Conservation (phyloP, 2,797 vertebrate species). For the Lindbergichthys nudifrons region DNA sequence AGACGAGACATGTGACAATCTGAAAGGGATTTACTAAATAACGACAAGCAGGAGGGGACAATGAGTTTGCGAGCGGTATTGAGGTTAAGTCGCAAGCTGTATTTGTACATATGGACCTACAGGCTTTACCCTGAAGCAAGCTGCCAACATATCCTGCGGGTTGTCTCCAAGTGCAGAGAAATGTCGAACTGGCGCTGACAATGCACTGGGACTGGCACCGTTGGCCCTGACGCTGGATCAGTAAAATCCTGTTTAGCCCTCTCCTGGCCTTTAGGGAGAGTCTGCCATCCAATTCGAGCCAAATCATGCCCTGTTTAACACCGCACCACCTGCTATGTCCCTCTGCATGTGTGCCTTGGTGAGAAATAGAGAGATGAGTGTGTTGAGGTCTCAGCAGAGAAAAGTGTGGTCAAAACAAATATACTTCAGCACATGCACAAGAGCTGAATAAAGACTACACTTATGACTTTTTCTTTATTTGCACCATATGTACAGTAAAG, state of each 20-base stretch:
- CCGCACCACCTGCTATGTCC: constrained; percentile 66
- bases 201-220: constrained; percentile 35
- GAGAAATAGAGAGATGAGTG: not conserved
- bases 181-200: constrained; percentile 31
- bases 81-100: constrained; percentile 20
- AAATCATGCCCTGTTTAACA: constrained; percentile 72
- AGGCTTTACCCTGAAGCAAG: constrained; percentile 25
- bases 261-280: constrained; percentile 45
- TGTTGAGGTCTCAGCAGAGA: constrained; percentile 15
- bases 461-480: not conserved
- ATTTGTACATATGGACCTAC: constrained; percentile 24
- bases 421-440: constrained; percentile 7
- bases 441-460: not conserved
- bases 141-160: constrained; percentile 25
- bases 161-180: constrained; percentile 28
- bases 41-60: not conserved
- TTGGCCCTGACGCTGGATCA: constrained; percentile 52
- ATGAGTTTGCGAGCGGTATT: constrained; percentile 1
- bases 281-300: constrained; percentile 58
- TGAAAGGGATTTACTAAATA: constrained; percentile 38
- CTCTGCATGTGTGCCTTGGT: constrained; percentile 30
- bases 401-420: constrained; percentile 10
- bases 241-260: constrained; percentile 69
- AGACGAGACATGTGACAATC: constrained; percentile 14
- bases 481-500: constrained; percentile 5